Percentiles rank a stretch among this genome's conserved stretches.
Conservation (phyloP, 2,888 invertebrate species). For the Plutella xylostella region DNA sequence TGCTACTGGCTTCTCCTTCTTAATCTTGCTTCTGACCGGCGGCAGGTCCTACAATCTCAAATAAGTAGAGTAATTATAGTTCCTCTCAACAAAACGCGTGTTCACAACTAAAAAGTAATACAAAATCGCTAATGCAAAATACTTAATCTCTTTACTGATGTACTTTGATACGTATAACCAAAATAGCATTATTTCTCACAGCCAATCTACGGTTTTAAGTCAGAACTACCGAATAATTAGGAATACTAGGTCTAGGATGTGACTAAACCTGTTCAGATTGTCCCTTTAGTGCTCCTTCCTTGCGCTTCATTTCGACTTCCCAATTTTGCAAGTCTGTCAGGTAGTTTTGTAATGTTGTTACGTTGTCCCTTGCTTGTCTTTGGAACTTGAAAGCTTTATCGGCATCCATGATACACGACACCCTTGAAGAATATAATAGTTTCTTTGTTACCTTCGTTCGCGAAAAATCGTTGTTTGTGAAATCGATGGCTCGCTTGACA, state of each 20-base stretch:
- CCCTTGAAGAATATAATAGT: not conserved
- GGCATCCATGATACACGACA: conserved; percentile 23
- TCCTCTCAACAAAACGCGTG: not conserved
- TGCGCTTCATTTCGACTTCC: conserved; percentile 79
- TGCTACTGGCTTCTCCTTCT: conserved; percentile 43
- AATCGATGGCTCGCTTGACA: not conserved
- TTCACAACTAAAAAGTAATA: conserved; percentile 19
- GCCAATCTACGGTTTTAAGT: too few relatives aligned
- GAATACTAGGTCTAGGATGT: too few relatives aligned
- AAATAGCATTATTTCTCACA: too few relatives aligned
- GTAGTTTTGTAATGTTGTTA: conserved; percentile 75
- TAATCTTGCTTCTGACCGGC: conserved; percentile 63
- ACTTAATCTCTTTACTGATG: too few relatives aligned
- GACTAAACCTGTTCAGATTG: conserved; percentile 62
- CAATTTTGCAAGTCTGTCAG: conserved; percentile 78
- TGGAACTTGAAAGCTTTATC: conserved; percentile 75
- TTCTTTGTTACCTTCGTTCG: conserved; percentile 8
- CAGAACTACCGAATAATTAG: too few relatives aligned
- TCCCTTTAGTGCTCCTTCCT: conserved; percentile 71
- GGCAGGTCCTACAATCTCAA: conserved; percentile 56
- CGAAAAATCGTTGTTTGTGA: conserved; percentile 1
- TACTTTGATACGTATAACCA: too few relatives aligned
- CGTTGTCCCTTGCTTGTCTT: conserved; percentile 79
- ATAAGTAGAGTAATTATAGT: not conserved
- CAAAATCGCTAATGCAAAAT: not conserved